Percentiles rank a stretch among this genome's conserved stretches.
Evolutionary conservation across 30 jellyfish, hydroid and myxozoan genomes (phyloP).

Genomic region (Turritopsis rubra): DNA sequence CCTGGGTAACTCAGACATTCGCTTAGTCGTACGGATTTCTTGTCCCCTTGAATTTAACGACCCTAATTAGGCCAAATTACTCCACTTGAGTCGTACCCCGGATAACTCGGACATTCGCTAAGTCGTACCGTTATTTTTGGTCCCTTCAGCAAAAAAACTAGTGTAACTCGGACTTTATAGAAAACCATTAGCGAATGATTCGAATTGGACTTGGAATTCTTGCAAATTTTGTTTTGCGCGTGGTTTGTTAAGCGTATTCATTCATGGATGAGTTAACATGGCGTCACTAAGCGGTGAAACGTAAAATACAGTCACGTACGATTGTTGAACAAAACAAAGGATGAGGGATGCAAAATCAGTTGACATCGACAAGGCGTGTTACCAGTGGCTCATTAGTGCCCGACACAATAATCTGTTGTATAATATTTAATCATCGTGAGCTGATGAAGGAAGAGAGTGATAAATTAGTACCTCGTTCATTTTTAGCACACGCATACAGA

Average conservation of each 20-base stretch:
- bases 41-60: constrained; percentile 12
- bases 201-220: background rate
- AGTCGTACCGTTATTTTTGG: background rate
- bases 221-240: constrained; percentile 3
- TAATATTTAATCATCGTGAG: too few relatives aligned
- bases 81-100: constrained; percentile 8
- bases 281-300: background rate
- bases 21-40: constrained; percentile 5
- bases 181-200: constrained; percentile 6
- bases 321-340: background rate
- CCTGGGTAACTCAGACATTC: background rate
- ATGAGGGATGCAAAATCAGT: background rate
- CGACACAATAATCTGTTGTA: too few relatives aligned
- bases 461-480: background rate
- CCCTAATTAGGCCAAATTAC: constrained; percentile 15
- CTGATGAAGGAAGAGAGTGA: background rate
- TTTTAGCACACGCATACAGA: background rate
- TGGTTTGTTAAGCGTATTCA: background rate
- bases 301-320: background rate
- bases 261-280: background rate
- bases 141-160: background rate
- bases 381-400: too few relatives aligned
- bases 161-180: background rate
- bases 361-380: background rate
- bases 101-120: constrained; percentile 21